Percentiles rank a stretch among this genome's conserved stretches.
Conservation (phyloP, 2,888 invertebrate species). For the Cyclophora albipunctata region DNA sequence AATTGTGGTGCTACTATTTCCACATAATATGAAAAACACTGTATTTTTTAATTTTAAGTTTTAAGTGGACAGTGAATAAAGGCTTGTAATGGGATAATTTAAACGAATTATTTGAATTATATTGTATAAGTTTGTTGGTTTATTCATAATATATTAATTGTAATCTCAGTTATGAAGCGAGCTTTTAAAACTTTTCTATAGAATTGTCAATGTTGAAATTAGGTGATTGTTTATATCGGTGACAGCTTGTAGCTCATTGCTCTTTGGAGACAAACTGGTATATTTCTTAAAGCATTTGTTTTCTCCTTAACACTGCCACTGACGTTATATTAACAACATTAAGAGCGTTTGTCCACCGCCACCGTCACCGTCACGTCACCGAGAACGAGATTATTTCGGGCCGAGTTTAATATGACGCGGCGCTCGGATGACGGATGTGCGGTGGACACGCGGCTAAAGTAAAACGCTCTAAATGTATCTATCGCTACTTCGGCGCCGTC, state of each 20-base stretch:
- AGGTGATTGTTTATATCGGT: not conserved
- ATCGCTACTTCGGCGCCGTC: no score
- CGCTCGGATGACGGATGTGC: no score
- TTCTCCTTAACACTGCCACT: slow-evolving; percentile 46
- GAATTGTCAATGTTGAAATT: slow-evolving; percentile 2
- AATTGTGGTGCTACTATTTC: slow-evolving; percentile 54
- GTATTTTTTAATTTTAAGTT: slow-evolving; percentile 60
- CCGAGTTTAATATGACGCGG: no score
- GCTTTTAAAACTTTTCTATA: slow-evolving; percentile 5
- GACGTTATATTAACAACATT: slow-evolving; percentile 13
- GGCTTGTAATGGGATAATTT: slow-evolving; percentile 30
- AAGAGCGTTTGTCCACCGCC: slow-evolving; percentile 22
- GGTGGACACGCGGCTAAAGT: no score
- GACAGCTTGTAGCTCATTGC: slow-evolving; percentile 1
- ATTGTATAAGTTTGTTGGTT: slow-evolving; percentile 25
- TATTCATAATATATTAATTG: slow-evolving; percentile 7
- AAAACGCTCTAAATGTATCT: no score
- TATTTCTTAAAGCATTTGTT: slow-evolving; percentile 24
- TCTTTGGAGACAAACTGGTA: no score
- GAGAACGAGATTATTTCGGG: no score
- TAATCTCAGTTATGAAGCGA: slow-evolving; percentile 27
- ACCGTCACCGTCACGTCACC: no score
- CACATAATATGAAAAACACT: slow-evolving; percentile 52
- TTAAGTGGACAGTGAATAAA: slow-evolving; percentile 44
- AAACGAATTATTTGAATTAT: slow-evolving; percentile 19